Conservation (phyloP, 2,797 vertebrate genomes). For the Sebastes hubbsi region DNA sequence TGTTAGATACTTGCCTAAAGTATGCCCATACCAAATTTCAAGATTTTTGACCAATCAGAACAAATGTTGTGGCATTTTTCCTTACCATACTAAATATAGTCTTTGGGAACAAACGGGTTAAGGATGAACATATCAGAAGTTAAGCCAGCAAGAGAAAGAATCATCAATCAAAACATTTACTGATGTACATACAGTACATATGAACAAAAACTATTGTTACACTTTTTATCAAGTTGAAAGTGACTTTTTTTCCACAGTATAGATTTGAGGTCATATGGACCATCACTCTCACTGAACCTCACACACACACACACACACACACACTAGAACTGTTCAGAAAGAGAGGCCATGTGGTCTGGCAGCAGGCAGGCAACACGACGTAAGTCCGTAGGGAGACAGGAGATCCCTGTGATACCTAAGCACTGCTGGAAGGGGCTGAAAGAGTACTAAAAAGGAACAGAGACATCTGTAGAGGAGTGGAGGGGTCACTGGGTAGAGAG, state of each 20-base stretch:
- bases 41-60: no score
- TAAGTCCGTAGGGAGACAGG: conserved; percentile 54
- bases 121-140: not conserved
- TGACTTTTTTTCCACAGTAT: not conserved
- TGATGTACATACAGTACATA: not conserved
- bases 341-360: conserved; percentile 58
- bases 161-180: not conserved
- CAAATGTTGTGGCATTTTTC: no score
- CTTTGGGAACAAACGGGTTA: no score
- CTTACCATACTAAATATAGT: no score
- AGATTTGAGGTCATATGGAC: conserved; percentile 8
- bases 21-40: no score
- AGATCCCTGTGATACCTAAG: conserved; percentile 53
- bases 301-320: conserved; percentile 11
- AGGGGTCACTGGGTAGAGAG: conserved; percentile 58
- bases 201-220: not conserved
- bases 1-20: no score
- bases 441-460: conserved; percentile 17
- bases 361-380: conserved; percentile 55
- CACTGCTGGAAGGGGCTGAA: conserved; percentile 13
- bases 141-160: not conserved
- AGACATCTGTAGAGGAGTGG: conserved; percentile 48
- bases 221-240: not conserved
- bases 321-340: conserved; percentile 3
- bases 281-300: not conserved